Evolutionary conservation across 2,888 invertebrate genomes (phyloP).

Genomic region (Drosophila tanythrix): DNA sequence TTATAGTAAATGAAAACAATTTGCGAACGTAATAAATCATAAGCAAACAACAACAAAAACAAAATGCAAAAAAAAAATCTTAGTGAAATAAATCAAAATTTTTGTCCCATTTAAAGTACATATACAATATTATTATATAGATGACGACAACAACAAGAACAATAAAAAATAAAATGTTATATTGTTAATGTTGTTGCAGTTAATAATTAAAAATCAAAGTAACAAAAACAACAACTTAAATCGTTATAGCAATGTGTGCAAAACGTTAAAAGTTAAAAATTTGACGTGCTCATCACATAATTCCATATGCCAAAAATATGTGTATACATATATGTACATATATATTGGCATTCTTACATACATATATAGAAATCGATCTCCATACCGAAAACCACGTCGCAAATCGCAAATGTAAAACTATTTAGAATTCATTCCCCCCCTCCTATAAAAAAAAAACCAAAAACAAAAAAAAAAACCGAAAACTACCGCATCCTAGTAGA

Average conservation of each 20-base stretch:
- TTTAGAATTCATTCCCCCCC: not conserved
- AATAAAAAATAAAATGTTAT: conserved; percentile 13
- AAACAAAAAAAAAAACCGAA: not conserved
- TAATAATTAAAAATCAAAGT: not conserved
- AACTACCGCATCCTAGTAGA: conserved; percentile 19
- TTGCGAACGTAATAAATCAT: conserved; percentile 46
- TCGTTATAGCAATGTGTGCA: conserved; percentile 28
- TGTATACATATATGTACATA: not conserved
- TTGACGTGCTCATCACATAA: conserved; percentile 7
- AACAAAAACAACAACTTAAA: conserved; percentile 15
- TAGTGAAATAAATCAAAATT: conserved; percentile 81
- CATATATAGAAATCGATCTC: conserved; percentile 16
- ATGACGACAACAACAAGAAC: conserved; percentile 15
- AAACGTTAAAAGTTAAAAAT: conserved; percentile 11
- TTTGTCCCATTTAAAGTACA: conserved; percentile 67
- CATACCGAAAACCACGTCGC: conserved; percentile 4
- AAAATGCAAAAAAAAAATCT: conserved; percentile 26
- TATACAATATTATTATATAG: conserved; percentile 27
- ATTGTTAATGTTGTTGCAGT: conserved; percentile 23
- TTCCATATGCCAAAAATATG: conserved; percentile 7
- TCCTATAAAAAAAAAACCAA: no score
- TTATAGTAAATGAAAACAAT: conserved; percentile 41
- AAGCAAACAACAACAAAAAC: conserved; percentile 29
- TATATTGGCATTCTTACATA: not conserved
- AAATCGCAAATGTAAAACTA: conserved; percentile 18